Conservation (phyloP, 2,113 vertebrate genomes). For the Eubucco bourcierii region DNA sequence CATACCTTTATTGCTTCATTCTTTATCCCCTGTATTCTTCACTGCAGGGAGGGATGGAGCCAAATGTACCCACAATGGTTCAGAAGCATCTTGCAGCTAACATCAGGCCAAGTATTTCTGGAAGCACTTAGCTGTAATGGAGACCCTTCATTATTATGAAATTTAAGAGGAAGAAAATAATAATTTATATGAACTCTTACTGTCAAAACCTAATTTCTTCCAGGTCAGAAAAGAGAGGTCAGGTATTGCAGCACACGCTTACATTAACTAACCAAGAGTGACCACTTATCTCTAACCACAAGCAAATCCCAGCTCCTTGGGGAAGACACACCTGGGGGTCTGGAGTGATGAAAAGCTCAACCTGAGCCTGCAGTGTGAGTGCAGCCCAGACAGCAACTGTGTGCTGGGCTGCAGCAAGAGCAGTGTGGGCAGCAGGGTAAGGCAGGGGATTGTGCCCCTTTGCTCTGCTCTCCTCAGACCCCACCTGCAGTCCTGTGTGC, state of each 20-base stretch:
- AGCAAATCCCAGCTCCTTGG: too few species aligned
- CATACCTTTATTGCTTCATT: background rate
- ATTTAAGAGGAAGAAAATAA: background rate
- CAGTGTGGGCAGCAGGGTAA: too few species aligned
- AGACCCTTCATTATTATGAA: background rate
- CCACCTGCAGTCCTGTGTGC: too few species aligned
- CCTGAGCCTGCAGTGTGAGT: too few species aligned
- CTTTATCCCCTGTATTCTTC: background rate
- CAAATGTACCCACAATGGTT: background rate
- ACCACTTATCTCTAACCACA: too few species aligned
- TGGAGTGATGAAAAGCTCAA: too few species aligned
- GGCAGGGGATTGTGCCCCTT: too few species aligned
- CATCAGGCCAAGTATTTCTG: background rate
- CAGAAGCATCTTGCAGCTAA: background rate
- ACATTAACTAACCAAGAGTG: background rate
- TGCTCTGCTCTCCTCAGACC: too few species aligned
- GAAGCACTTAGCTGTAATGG: background rate
- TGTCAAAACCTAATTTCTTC: background rate
- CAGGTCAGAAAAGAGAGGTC: background rate
- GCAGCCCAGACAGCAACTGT: too few species aligned
- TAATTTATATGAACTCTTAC: background rate
- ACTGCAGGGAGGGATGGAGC: background rate
- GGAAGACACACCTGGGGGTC: too few species aligned
- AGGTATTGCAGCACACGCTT: background rate
- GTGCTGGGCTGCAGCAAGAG: too few species aligned